Percentiles rank a stretch among this genome's conserved stretches.
These are phyloP conservation scores for Cyrtodaria siliqua DNA, from an alignment of 2,888 invertebrate genomes.

Conservation along the genomic window DNA sequence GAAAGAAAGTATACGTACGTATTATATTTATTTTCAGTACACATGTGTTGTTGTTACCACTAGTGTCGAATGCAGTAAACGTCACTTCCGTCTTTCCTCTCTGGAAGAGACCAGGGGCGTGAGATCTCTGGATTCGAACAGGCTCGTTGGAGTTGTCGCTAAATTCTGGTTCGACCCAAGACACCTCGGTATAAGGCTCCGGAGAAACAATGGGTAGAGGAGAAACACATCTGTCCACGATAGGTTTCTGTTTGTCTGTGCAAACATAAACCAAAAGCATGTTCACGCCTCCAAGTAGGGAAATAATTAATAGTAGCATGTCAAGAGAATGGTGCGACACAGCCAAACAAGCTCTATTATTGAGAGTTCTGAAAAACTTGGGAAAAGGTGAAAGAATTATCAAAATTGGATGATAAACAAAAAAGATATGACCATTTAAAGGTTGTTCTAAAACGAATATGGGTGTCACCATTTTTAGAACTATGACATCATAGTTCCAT, in stretches of 20 bases:
- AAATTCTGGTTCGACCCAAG: slow-evolving; percentile 89
- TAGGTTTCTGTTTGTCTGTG: slow-evolving; percentile 88
- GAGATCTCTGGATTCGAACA: slow-evolving; percentile 81
- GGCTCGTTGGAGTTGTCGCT: slow-evolving; percentile 88
- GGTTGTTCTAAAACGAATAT: too few species aligned
- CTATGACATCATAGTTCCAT: too few species aligned
- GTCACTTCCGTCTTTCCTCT: slow-evolving; percentile 88
- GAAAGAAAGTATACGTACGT: slow-evolving; percentile 80
- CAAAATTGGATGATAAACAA: too few species aligned
- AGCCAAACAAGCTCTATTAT: too few species aligned
- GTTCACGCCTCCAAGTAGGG: too few species aligned
- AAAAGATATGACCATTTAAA: too few species aligned
- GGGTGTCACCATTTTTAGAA: too few species aligned
- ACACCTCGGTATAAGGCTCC: slow-evolving; percentile 70
- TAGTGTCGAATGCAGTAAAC: slow-evolving; percentile 89
- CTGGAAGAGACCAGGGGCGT: slow-evolving; percentile 87
- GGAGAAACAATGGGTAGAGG: slow-evolving; percentile 87
- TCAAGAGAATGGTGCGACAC: too few species aligned
- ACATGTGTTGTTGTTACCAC: slow-evolving; percentile 89
- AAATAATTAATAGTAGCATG: too few species aligned
- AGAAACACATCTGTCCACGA: slow-evolving; percentile 88
- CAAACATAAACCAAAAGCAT: too few species aligned
- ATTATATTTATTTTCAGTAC: slow-evolving; percentile 88
- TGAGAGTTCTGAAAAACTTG: too few species aligned
- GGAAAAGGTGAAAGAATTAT: too few species aligned